A percentile compares a stretch with the other conserved stretches of the same genome.
phyloP scores from a whole-genome alignment of 2,888 invertebrate species.

The Brachycybe producta region DNA sequence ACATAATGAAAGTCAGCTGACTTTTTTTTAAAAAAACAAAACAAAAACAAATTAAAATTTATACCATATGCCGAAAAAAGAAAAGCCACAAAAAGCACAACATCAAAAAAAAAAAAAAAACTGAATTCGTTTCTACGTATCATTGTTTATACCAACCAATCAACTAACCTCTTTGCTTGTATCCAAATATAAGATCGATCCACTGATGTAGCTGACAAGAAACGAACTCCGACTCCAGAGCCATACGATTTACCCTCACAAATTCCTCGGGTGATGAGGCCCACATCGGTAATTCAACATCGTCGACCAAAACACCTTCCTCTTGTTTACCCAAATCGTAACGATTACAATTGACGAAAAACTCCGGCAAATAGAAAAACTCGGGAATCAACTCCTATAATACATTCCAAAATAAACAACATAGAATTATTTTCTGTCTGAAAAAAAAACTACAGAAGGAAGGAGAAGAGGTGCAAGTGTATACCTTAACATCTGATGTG shows the following conservation, averaged over 20 bases:
- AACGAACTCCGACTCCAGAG: slow-evolving; percentile 96
- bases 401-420: slow-evolving; percentile 19
- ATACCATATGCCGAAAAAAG: too few relatives aligned
- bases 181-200: slow-evolving; percentile 99
- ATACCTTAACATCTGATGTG: slow-evolving; percentile 93
- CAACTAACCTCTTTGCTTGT: slow-evolving; percentile 79
- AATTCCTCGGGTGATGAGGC: slow-evolving; percentile 96
- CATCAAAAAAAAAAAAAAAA: too few relatives aligned
- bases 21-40: too few relatives aligned
- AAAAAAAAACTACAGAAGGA: neutral
- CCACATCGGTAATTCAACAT: slow-evolving; percentile 93
- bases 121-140: too few relatives aligned
- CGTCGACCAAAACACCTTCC: slow-evolving; percentile 59
- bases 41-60: too few relatives aligned
- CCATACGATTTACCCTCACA: slow-evolving; percentile 94
- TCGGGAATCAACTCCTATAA: slow-evolving; percentile 89
- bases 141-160: too few relatives aligned
- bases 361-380: slow-evolving; percentile 96
- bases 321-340: slow-evolving; percentile 82
- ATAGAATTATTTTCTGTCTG: neutral
- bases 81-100: too few relatives aligned
- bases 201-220: slow-evolving; percentile 99
- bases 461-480: neutral
- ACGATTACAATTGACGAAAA: slow-evolving; percentile 78
- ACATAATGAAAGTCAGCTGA: too few relatives aligned